A percentile compares a stretch with the other conserved stretches of the same genome.
Conservation (phyloP, 64 coral and sea anemone species). For the Anthopleura sola region DNA sequence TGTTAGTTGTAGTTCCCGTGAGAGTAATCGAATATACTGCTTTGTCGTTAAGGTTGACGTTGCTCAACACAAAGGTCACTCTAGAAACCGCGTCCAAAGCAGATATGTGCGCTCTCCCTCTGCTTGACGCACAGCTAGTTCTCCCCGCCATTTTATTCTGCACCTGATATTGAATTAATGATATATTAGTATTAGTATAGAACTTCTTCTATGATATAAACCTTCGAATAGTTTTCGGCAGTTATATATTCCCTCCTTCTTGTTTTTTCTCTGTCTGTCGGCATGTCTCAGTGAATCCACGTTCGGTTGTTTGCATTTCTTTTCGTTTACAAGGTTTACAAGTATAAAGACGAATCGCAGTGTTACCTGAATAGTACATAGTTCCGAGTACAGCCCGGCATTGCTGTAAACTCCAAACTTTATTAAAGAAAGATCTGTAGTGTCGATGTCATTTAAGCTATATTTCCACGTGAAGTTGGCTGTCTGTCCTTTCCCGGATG, state of each 20-base stretch:
- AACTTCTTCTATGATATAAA: too few species aligned
- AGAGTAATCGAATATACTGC: not conserved
- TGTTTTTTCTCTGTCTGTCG: too few species aligned
- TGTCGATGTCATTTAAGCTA: not conserved
- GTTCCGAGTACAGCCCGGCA: not conserved
- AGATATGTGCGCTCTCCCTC: not conserved
- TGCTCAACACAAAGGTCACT: not conserved
- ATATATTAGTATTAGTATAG: not conserved
- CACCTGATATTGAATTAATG: not conserved
- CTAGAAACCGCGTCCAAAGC: not conserved
- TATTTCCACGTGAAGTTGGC: constrained; percentile 24
- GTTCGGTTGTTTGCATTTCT: too few species aligned
- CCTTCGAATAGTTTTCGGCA: too few species aligned
- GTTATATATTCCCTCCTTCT: too few species aligned
- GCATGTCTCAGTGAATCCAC: too few species aligned
- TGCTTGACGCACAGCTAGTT: not conserved
- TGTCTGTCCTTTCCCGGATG: not conserved
- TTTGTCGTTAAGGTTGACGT: not conserved
- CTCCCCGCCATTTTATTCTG: not conserved
- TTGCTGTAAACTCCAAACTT: constrained; percentile 1
- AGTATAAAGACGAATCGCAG: not conserved
- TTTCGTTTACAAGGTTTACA: too few species aligned
- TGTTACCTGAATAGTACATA: constrained; percentile 6
- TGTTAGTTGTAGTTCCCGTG: not conserved
- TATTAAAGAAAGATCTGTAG: not conserved